Evolutionary conservation across 2,797 vertebrate genomes (phyloP).

Genomic region (Pteropus rufus): DNA sequence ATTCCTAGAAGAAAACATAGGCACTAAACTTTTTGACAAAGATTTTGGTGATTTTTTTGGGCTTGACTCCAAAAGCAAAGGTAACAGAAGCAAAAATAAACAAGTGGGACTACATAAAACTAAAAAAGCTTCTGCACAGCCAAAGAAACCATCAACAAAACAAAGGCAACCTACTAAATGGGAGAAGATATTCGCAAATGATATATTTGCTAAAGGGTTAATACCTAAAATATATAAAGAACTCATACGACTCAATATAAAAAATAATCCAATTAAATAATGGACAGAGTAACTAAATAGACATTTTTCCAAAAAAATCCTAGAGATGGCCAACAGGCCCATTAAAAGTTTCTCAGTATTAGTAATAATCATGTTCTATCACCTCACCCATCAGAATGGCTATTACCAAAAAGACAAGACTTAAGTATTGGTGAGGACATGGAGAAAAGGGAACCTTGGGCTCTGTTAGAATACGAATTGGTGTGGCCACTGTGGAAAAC

Average conservation of each 20-base stretch:
- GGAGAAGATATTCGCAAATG: not conserved
- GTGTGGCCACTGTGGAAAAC: not conserved
- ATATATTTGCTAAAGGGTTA: not conserved
- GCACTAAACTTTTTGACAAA: not conserved
- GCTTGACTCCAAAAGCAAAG: not conserved
- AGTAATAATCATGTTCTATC: not conserved
- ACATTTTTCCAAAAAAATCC: not conserved
- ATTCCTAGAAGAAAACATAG: not conserved
- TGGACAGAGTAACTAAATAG: not conserved
- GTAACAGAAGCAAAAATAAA: not conserved
- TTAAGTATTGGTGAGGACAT: no score
- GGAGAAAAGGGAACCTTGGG: not conserved
- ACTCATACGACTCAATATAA: not conserved
- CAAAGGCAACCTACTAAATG: not conserved
- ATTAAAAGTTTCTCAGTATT: not conserved
- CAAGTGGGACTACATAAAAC: not conserved
- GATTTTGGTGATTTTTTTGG: not conserved
- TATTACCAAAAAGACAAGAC: not conserved
- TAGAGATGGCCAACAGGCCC: no score
- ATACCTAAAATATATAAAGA: not conserved
- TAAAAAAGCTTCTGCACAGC: not conserved
- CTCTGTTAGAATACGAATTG: not conserved
- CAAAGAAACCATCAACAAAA: not conserved
- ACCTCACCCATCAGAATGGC: not conserved
- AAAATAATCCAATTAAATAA: not conserved